These are phyloP conservation scores for Polia nebulosa DNA, from an alignment of 2,888 invertebrate species.

Conservation along the genomic window DNA sequence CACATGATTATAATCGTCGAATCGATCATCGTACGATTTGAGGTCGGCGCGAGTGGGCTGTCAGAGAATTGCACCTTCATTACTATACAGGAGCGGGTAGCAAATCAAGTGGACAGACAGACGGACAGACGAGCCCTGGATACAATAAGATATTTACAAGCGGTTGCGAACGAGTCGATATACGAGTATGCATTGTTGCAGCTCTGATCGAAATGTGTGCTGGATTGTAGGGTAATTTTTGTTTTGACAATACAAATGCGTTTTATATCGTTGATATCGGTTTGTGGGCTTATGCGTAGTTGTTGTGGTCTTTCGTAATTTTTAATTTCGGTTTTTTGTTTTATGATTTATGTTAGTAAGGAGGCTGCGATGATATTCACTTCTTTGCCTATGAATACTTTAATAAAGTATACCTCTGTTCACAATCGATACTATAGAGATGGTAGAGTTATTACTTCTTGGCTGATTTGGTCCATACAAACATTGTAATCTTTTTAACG, in stretches of 20 bases:
- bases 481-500: background rate
- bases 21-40: constrained; percentile 80
- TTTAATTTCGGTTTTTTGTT: constrained; percentile 24
- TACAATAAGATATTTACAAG: constrained; percentile 87
- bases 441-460: too few species aligned
- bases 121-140: constrained; percentile 81
- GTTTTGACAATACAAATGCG: constrained; percentile 72
- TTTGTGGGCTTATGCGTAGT: constrained; percentile 27
- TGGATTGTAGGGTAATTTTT: constrained; percentile 75
- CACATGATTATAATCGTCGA: constrained; percentile 78
- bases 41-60: constrained; percentile 78
- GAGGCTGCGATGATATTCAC: background rate
- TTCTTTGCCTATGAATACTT: too few species aligned
- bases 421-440: too few species aligned
- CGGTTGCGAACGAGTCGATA: constrained; percentile 72
- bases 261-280: constrained; percentile 62
- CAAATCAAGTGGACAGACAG: constrained; percentile 84
- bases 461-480: background rate
- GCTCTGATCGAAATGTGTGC: constrained; percentile 65
- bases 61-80: constrained; percentile 83
- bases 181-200: constrained; percentile 73
- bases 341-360: background rate
- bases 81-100: constrained; percentile 84
- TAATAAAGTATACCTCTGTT: too few species aligned
- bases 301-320: constrained; percentile 35